These are phyloP conservation scores for Acridotheres tristis DNA, from an alignment of 2,797 vertebrate genomes.

Conservation along the genomic window DNA sequence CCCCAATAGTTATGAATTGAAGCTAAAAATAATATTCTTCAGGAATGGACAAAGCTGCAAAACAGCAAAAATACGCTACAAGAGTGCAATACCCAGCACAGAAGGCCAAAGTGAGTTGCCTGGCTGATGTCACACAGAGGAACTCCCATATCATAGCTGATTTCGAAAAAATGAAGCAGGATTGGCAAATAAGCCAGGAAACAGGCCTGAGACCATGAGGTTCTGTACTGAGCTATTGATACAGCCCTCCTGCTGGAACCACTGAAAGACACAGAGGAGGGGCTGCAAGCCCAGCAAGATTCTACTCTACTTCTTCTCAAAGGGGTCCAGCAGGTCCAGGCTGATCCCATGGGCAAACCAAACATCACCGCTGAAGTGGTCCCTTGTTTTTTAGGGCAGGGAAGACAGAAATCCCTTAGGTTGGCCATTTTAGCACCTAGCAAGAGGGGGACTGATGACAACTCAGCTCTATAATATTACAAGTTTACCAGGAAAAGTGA, in stretches of 20 bases:
- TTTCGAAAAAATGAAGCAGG: neutral
- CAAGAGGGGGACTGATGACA: neutral
- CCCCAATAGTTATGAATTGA: accelerated
- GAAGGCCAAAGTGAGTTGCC: neutral
- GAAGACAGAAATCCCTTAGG: neutral
- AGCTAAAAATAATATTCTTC: neutral
- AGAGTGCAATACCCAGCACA: neutral
- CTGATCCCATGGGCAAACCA: neutral
- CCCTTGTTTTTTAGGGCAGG: neutral
- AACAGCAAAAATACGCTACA: neutral
- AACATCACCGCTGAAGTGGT: accelerated
- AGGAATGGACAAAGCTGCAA: neutral
- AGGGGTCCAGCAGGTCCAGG: neutral
- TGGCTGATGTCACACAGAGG: neutral
- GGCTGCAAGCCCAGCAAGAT: neutral
- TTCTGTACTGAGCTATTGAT: neutral
- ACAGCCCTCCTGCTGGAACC: neutral
- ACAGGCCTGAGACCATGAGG: neutral
- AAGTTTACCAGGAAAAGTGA: neutral
- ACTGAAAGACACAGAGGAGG: neutral
- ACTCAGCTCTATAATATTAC: neutral
- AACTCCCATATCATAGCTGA: neutral
- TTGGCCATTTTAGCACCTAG: neutral
- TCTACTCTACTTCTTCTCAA: neutral
- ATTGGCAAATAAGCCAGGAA: neutral